Evolutionary conservation across 2,888 invertebrate genomes (phyloP), one percentile per base, ranked within the genome.

Genomic region (Eupithecia abbreviata): DNA sequence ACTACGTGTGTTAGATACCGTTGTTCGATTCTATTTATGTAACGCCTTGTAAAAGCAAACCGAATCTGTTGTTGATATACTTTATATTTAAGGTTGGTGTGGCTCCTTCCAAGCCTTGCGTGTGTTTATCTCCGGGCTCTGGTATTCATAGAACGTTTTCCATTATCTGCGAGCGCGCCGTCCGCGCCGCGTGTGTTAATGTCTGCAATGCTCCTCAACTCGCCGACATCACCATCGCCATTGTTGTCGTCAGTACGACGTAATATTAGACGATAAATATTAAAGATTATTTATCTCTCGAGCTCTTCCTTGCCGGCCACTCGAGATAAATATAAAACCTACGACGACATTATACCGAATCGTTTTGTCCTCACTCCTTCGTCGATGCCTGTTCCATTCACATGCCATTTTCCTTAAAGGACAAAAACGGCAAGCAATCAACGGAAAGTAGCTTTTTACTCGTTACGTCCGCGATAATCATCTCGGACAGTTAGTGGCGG

Each of bases 81-180:
- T 58, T 30, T 30, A 10, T 12, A 12, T 15, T 58, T 62, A 42
- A 58, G 30, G 18, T n/a, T 68, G 0, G 5, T 12, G 58, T 30
- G 55, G 58, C 42, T 43, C 67, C 71, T 76, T 71, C 51, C 47
- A 66, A 73, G 55, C 55, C n/a, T n/a, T 66, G 42, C 42, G n/a
- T 42, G 2, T 13, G 6, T 65, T 41, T 65, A 58, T 58, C 58
- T 41, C 13, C 41, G 76, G 65, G 73, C 49, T 78, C 78, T 67
- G 62, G 77, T 78, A 77, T 76, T 77, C 79, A 78, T 73, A 58
- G 72, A 75, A 69, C 77, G 74, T 73, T 74, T 73, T 73, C 71
- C 78, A 74, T 74, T 73, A 49, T 69, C 51, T 51, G 66, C 4
- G 51, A 18, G 3, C 18, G 55, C 58, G 18, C 55, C 55, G 2